Conservation (phyloP, 2,888 invertebrate species). For the Morpho deidamia region DNA sequence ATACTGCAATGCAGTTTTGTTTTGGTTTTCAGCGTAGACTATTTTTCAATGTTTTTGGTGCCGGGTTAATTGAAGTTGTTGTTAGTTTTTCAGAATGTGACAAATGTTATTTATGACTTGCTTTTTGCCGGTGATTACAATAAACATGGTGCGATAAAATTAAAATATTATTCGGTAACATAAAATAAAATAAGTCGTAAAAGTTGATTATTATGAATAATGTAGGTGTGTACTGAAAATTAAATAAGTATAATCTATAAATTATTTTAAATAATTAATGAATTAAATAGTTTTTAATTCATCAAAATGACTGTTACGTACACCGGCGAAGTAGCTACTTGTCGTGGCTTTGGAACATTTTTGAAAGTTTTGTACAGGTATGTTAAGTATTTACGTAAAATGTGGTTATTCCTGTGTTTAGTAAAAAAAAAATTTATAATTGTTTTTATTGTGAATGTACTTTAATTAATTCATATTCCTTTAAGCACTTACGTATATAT, state of each 20-base stretch:
- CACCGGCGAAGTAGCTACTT: conserved; percentile 91
- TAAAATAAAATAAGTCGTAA: neutral
- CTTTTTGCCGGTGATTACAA: neutral
- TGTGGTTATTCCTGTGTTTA: no score
- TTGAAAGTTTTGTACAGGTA: conserved; percentile 90
- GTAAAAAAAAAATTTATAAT: no score
- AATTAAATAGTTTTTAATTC: neutral
- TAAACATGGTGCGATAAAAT: neutral
- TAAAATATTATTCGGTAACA: no score
- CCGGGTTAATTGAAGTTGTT: neutral
- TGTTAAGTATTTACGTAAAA: conserved; percentile 26
- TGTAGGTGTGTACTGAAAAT: neutral
- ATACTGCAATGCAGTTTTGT: conserved; percentile 5
- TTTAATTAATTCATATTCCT: no score
- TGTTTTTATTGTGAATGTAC: no score
- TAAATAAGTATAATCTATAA: no score
- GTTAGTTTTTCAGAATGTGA: no score
- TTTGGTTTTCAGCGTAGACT: no score
- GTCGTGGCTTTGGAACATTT: conserved; percentile 92
- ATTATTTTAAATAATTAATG: neutral
- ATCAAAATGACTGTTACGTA: conserved; percentile 88
- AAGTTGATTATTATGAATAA: neutral
- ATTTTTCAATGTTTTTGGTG: neutral
- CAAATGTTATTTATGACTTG: neutral
- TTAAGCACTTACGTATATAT: no score